Percentiles rank a stretch among this genome's conserved stretches.
Conservation (phyloP, 2,113 vertebrate genomes). For the Cavia porcellus region DNA sequence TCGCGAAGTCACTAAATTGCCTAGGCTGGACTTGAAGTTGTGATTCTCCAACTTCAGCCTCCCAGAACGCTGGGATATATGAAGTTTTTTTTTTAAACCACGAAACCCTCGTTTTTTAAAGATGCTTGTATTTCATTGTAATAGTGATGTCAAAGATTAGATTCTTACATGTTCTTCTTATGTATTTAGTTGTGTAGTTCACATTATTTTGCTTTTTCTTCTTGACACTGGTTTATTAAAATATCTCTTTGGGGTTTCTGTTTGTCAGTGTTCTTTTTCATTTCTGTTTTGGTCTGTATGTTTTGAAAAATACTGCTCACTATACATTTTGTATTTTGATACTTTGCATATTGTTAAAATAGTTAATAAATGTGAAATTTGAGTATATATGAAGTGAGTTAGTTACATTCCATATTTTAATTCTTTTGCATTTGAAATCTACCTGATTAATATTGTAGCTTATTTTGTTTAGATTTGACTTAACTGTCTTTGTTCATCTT, state of each 20-base stretch:
- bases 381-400: not conserved
- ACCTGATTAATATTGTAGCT: not conserved
- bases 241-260: not conserved
- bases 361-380: slow-evolving; percentile 38
- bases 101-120: not conserved
- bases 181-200: not conserved
- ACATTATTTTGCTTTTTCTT: slow-evolving; percentile 40
- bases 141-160: not conserved
- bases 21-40: not conserved
- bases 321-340: slow-evolving; percentile 27
- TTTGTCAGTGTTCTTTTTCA: not conserved
- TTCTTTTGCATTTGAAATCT: slow-evolving; percentile 33
- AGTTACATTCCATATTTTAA: not conserved
- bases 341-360: not conserved
- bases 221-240: slow-evolving; percentile 26
- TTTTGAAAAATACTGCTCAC: not conserved
- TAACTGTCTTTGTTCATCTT: not conserved
- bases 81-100: slow-evolving; percentile 15
- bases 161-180: not conserved
- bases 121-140: not conserved
- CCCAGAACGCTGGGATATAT: not conserved
- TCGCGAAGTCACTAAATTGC: not conserved
- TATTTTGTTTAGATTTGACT: slow-evolving; percentile 47
- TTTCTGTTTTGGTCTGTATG: not conserved
- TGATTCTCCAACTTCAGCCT: not conserved